A percentile compares a stretch with the other conserved stretches of the same genome.
Evolutionary conservation across 2,797 vertebrate genomes (phyloP).

Genomic region (Anisognathus igniventris): DNA sequence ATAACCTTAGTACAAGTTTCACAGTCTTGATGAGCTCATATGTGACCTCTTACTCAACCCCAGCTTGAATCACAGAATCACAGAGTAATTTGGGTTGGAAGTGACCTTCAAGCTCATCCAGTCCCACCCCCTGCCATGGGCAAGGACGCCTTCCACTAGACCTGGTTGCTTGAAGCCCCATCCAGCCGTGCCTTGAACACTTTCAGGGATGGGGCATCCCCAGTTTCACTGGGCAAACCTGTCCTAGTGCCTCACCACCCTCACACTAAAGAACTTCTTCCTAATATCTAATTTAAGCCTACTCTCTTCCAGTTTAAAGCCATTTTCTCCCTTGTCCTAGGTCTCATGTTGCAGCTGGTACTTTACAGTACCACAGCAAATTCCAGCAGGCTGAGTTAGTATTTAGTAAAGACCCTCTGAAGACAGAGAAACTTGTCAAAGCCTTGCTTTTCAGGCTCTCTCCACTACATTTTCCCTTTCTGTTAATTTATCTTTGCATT

Average conservation of each 20-base stretch:
- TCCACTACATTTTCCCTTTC: background rate
- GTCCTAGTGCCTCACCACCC: background rate
- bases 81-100: background rate
- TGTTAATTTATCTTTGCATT: background rate
- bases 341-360: rapidly evolving
- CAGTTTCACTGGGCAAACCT: background rate
- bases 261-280: background rate
- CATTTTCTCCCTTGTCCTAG: background rate
- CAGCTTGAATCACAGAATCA: background rate
- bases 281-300: background rate
- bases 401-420: background rate
- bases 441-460: background rate
- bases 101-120: background rate
- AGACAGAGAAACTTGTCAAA: background rate
- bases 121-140: too few species aligned
- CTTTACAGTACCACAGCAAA: background rate
- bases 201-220: background rate
- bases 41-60: background rate
- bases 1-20: background rate
- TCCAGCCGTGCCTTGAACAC: background rate
- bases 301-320: background rate
- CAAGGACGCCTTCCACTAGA: background rate
- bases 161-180: background rate
- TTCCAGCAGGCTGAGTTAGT: background rate
- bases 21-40: rapidly evolving